Evolutionary conservation across 2,113 vertebrate genomes (phyloP), one percentile per base, ranked within the genome.

Genomic region (Lota lota): DNA sequence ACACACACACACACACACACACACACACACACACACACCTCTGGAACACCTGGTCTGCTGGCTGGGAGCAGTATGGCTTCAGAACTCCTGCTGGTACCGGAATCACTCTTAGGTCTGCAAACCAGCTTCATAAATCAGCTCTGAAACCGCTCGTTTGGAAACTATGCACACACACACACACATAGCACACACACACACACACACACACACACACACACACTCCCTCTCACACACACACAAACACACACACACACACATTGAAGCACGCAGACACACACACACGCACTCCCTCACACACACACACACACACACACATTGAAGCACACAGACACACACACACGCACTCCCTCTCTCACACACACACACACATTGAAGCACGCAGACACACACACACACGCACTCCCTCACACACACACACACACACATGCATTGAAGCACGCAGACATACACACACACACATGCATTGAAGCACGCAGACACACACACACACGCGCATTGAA

Each of bases 271-370:
- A n/a, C n/a, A n/a, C n/a, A n/a, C n/a, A n/a, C n/a, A n/a, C n/a
- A n/a, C n/a, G n/a, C n/a, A n/a, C n/a, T n/a, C n/a, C n/a, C n/a
- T n/a, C n/a, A n/a, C 19, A 53, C 15, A 22, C 47, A 78, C 78
- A 80, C 51, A 68, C 73, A 78, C 74, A 64, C 66, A 56, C 56
- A 73, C 71, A 60, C 56, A 61, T 72, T 67, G 64, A 61, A 59
- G 36, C 36, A 58, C 70, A 21, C 65, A n/a, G 66, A 22, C 67
- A 22, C 66, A 60, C 63, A 63, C 64, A 64, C 47, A 20, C 7
- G 33, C 50, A 68, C n/a, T n/a, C n/a, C n/a, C n/a, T n/a, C n/a
- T n/a, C 61, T 67, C 65, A 75, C 63, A 73, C 61, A 69, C 68
- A 61, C 47, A 33, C 20, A 61, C 56, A 56, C 75, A 60, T 4